Evolutionary conservation across 2,797 vertebrate genomes (phyloP).

Genomic region (Oophaga sylvatica): DNA sequence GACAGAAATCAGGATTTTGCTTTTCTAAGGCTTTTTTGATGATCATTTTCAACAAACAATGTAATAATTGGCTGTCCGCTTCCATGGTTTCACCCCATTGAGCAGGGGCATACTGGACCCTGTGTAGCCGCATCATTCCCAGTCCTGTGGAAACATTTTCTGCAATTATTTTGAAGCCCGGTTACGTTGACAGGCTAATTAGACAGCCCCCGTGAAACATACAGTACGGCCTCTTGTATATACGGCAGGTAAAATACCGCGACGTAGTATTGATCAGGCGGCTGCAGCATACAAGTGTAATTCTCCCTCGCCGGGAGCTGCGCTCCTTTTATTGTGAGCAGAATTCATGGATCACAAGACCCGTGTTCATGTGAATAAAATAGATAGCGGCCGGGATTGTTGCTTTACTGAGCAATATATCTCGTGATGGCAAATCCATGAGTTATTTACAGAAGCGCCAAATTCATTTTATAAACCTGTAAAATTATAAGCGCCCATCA

Average conservation of each 20-base stretch:
- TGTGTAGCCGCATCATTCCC: background rate
- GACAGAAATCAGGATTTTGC: background rate
- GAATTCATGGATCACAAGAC: slow-evolving; percentile 12
- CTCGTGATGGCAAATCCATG: background rate
- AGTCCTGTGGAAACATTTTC: background rate
- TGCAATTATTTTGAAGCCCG: background rate
- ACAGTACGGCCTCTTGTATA: background rate
- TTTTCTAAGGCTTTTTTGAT: background rate
- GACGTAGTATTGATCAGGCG: background rate
- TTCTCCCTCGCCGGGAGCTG: background rate
- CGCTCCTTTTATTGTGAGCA: background rate
- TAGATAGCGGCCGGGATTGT: slow-evolving; percentile 5
- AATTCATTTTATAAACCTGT: slow-evolving; percentile 8
- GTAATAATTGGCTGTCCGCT: background rate
- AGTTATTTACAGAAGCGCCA: slow-evolving; percentile 7
- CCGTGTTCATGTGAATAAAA: slow-evolving; percentile 20
- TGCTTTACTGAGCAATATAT: slow-evolving; percentile 28
- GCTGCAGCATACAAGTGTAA: slow-evolving; percentile 19
- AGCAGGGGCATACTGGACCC: background rate
- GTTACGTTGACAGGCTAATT: slow-evolving; percentile 32
- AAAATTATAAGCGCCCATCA: slow-evolving; percentile 12
- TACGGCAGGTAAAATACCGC: slow-evolving; percentile 9
- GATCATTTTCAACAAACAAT: background rate
- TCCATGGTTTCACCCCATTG: background rate
- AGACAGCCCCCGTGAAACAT: background rate